These are phyloP conservation scores for Adela reaumurella DNA, from an alignment of 2,888 invertebrate species.

Conservation along the genomic window DNA sequence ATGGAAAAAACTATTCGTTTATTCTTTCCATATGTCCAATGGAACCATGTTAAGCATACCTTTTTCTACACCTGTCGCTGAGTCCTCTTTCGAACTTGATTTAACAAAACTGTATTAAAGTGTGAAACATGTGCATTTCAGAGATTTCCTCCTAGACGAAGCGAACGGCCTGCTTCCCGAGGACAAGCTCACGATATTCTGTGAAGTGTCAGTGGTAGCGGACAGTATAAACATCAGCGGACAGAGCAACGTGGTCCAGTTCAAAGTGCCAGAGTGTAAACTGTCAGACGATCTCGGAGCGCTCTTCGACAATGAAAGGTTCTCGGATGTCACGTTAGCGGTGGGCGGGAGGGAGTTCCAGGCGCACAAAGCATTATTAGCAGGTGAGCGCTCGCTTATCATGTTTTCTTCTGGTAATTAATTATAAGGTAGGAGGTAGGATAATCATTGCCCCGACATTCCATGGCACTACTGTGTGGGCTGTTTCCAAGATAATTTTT, in stretches of 20 bases:
- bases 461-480: no score
- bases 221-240: slow-evolving; percentile 99
- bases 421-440: no score
- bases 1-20: no score
- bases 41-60: no score
- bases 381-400: slow-evolving; percentile 63
- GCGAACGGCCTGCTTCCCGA: slow-evolving; percentile 97
- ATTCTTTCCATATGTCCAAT: no score
- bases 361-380: slow-evolving; percentile 96
- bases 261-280: slow-evolving; percentile 93
- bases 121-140: slow-evolving; percentile 24
- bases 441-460: no score
- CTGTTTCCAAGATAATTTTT: no score
- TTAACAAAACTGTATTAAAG: no score
- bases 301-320: slow-evolving; percentile 95
- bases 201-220: slow-evolving; percentile 95
- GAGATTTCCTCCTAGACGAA: slow-evolving; percentile 98
- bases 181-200: slow-evolving; percentile 98
- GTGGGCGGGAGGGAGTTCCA: slow-evolving; percentile 88
- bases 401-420: no score
- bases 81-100: no score
- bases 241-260: slow-evolving; percentile 96
- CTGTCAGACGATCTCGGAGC: slow-evolving; percentile 92
- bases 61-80: no score
- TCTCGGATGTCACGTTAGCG: slow-evolving; percentile 95